Evolutionary conservation across 2,888 invertebrate genomes (phyloP).

Genomic region (Cheilosia variabilis): DNA sequence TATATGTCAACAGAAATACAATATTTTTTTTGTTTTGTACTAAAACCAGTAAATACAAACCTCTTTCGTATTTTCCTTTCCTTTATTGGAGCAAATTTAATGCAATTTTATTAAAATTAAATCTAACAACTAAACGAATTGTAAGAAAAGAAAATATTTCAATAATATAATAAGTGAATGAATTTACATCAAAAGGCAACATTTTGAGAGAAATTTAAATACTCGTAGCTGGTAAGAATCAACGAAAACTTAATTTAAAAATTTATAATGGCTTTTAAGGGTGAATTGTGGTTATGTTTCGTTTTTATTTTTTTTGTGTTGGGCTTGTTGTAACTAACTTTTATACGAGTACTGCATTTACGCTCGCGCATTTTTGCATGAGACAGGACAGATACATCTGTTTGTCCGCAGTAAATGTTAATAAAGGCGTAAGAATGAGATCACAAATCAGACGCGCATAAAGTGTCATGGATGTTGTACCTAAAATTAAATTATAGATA

Average conservation of each 20-base stretch:
- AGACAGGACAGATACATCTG: too few species aligned
- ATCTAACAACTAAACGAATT: background rate
- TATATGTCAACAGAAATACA: background rate
- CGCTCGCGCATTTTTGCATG: too few species aligned
- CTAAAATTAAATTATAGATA: too few species aligned
- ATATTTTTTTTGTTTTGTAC: background rate
- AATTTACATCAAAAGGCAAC: conserved; percentile 69
- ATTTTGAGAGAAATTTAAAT: conserved; percentile 31
- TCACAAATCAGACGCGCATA: too few species aligned
- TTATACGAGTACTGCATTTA: too few species aligned
- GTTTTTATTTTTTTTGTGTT: too few species aligned
- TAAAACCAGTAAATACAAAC: conserved; percentile 4
- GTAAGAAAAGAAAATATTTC: conserved; percentile 10
- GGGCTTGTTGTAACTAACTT: too few species aligned
- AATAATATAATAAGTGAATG: conserved; percentile 64
- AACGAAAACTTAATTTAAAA: conserved; percentile 11
- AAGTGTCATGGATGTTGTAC: too few species aligned
- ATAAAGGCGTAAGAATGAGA: too few species aligned
- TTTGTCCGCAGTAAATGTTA: too few species aligned
- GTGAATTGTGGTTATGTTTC: too few species aligned
- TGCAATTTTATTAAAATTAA: conserved; percentile 8
- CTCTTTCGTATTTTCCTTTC: background rate
- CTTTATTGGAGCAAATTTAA: background rate
- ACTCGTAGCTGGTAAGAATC: conserved; percentile 17
- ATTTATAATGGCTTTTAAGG: background rate